Conservation (phyloP, 2,113 vertebrate genomes). For the Protomyctophum bolini region DNA sequence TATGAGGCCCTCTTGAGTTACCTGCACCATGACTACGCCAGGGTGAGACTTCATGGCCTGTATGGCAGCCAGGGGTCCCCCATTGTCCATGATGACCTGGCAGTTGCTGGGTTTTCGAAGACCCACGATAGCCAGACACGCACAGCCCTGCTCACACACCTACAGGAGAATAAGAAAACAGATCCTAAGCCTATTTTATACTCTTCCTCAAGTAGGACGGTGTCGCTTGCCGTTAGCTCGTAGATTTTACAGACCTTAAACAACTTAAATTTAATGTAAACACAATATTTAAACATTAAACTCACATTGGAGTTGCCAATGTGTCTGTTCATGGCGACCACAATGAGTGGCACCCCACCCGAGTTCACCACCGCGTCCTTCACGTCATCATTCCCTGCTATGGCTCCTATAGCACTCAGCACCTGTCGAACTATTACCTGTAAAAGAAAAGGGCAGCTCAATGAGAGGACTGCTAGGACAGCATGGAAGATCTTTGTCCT, state of each 20-base stretch:
- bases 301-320: conserved; percentile 79
- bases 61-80: conserved; percentile 85
- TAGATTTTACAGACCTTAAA: too few species aligned
- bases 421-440: conserved; percentile 93
- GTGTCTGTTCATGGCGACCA: conserved; percentile 88
- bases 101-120: conserved; percentile 93
- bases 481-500: too few species aligned
- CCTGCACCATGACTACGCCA: conserved; percentile 84
- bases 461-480: background rate
- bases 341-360: conserved; percentile 85
- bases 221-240: too few species aligned
- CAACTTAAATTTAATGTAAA: too few species aligned
- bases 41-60: conserved; percentile 92
- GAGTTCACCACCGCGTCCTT: conserved; percentile 88
- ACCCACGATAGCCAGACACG: conserved; percentile 86
- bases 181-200: background rate
- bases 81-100: conserved; percentile 87
- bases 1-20: conserved; percentile 45
- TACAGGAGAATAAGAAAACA: conserved; percentile 50
- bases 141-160: conserved; percentile 95
- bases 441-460: background rate
- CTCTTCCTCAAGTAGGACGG: too few species aligned
- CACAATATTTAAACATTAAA: background rate
- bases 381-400: conserved; percentile 93
- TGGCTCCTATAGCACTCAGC: conserved; percentile 83